These are phyloP conservation scores for Diachasma alloeum DNA, from an alignment of 1,140 invertebrate species.

Conservation along the genomic window DNA sequence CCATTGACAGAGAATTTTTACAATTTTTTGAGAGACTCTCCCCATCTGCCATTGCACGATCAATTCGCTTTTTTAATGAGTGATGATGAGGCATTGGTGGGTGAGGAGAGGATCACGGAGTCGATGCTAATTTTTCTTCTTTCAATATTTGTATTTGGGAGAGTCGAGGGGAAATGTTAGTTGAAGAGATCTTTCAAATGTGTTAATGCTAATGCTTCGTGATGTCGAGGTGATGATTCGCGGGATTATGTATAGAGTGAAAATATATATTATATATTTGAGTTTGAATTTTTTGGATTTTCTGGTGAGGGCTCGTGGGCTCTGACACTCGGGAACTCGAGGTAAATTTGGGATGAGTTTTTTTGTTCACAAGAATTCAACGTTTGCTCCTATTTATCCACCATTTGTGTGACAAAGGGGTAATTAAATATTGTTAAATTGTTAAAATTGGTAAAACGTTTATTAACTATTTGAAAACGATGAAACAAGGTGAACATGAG, in stretches of 20 bases:
- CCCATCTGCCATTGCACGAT: too few species aligned
- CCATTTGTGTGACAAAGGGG: too few species aligned
- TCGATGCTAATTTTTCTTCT: too few species aligned
- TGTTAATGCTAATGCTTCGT: conserved; percentile 57
- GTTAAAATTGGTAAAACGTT: conserved; percentile 64
- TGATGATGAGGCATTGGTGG: too few species aligned
- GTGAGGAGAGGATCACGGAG: too few species aligned
- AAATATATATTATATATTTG: conserved; percentile 50
- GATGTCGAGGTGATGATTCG: neutral
- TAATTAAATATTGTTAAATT: neutral
- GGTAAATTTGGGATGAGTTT: too few species aligned
- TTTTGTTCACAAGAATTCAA: too few species aligned
- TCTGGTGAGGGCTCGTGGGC: conserved; percentile 16
- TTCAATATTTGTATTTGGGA: conserved; percentile 42
- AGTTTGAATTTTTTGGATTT: conserved; percentile 49
- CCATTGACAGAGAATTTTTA: too few species aligned
- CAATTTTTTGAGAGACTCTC: too few species aligned
- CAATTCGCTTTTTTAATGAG: too few species aligned
- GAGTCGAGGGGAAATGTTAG: conserved; percentile 32
- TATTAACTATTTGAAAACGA: conserved; percentile 66
- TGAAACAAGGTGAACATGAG: conserved; percentile 65
- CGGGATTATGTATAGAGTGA: conserved; percentile 25
- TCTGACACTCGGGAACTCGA: too few species aligned
- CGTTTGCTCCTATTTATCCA: too few species aligned
- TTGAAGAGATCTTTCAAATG: conserved; percentile 53